A percentile compares a stretch with the other conserved stretches of the same genome.
Evolutionary conservation across 2,113 vertebrate genomes (phyloP).

Genomic region (Naja naja): DNA sequence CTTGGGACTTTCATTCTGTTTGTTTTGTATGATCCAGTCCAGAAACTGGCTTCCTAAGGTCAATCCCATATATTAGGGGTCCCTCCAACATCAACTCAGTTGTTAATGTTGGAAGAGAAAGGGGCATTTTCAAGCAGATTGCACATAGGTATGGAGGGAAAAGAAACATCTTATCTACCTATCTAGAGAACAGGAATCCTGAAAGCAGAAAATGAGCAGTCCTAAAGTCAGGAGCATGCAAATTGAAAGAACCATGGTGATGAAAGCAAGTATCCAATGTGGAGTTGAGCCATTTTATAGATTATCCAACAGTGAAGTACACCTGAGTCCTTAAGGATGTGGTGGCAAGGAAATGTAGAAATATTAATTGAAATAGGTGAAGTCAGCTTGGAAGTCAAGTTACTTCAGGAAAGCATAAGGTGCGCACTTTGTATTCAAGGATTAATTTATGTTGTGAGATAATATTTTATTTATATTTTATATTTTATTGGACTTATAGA

Average conservation of each 20-base stretch:
- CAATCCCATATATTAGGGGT: not conserved
- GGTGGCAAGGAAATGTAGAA: not conserved
- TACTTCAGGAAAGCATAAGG: not conserved
- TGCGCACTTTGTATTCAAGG: not conserved
- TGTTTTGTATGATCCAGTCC: not conserved
- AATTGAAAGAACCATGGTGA: not conserved
- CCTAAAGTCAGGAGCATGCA: not conserved
- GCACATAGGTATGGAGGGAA: not conserved
- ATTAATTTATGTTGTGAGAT: conserved; percentile 5
- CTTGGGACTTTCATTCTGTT: not conserved
- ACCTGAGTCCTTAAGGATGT: not conserved
- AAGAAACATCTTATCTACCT: not conserved
- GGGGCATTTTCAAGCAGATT: not conserved
- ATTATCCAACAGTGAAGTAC: not conserved
- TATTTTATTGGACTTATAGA: too few species aligned
- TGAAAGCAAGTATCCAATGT: not conserved
- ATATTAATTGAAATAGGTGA: not conserved
- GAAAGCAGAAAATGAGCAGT: not conserved
- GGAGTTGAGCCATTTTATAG: not conserved
- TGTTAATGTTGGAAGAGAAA: not conserved
- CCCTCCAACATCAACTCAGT: not conserved
- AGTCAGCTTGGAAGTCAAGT: conserved; percentile 32
- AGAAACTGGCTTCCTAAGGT: not conserved
- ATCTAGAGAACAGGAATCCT: not conserved
- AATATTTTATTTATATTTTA: too few species aligned